Percentiles rank a stretch among this genome's conserved stretches.
phyloP scores from a whole-genome alignment of 92 coral and sea anemone genomes.

The Parazoanthus swiftii region DNA sequence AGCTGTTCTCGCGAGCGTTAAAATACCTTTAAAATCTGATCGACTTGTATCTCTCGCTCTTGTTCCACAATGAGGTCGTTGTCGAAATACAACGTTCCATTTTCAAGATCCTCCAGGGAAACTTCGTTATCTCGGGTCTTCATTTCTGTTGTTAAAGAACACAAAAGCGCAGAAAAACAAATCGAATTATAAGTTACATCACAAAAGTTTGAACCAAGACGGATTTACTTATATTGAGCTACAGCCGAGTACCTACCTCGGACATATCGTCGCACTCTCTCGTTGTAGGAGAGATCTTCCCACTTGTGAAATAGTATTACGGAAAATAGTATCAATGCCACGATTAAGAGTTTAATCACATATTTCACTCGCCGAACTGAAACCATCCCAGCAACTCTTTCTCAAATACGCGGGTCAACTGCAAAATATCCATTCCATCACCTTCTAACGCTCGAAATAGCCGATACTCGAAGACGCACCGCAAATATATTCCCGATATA shows the following conservation, averaged over 20 bases:
- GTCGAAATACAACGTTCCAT: constrained; percentile 3
- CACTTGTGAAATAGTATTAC: constrained; percentile 23
- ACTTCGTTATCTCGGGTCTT: not conserved
- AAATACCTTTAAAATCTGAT: constrained; percentile 18
- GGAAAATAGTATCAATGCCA: constrained; percentile 5
- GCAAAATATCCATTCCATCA: not conserved
- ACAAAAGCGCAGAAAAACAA: constrained; percentile 1
- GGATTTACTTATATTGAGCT: not conserved
- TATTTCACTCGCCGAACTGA: constrained; percentile 39
- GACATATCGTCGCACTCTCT: constrained; percentile 22
- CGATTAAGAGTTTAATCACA: constrained; percentile 15
- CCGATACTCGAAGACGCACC: not conserved
- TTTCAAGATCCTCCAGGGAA: not conserved
- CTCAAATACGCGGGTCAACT: not conserved
- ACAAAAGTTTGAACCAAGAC: not conserved
- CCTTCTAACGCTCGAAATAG: not conserved
- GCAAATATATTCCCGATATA: not conserved
- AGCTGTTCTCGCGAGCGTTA: not conserved
- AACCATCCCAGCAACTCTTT: constrained; percentile 33
- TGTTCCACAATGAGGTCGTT: constrained; percentile 20
- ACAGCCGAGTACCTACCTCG: not conserved
- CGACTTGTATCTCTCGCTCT: constrained; percentile 24
- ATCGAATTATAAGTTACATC: not conserved
- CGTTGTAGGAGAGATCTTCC: constrained; percentile 24
- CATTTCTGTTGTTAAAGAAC: not conserved